Evolutionary conservation across 2,113 vertebrate genomes (phyloP).

Genomic region (Vulpes lagopus): DNA sequence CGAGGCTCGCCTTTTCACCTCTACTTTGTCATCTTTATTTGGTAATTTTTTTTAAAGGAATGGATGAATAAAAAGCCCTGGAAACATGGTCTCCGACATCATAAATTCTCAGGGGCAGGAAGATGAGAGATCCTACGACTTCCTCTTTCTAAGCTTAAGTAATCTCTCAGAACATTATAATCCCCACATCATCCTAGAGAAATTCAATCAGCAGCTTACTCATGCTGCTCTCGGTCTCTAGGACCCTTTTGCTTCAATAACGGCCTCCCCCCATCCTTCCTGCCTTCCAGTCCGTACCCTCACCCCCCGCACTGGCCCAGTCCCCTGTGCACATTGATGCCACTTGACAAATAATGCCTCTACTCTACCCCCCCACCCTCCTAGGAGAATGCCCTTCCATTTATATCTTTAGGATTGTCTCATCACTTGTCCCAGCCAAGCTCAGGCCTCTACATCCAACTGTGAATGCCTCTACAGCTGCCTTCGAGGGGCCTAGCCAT

Average conservation of each 20-base stretch:
- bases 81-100: not conserved
- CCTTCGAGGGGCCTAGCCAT: not conserved
- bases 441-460: constrained; percentile 27
- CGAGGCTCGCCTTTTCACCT: not conserved
- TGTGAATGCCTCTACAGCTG: constrained; percentile 45
- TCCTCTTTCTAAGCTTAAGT: constrained; percentile 67
- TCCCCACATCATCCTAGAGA: constrained; percentile 49
- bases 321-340: constrained; percentile 38
- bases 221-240: not conserved
- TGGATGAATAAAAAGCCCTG: not conserved
- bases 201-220: constrained; percentile 52
- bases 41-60: constrained; percentile 11
- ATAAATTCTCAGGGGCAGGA: constrained; percentile 46
- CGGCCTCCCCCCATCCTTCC: not conserved
- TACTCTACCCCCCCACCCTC: not conserved
- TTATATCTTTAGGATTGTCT: constrained; percentile 50
- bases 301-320: not conserved
- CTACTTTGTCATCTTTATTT: constrained; percentile 13
- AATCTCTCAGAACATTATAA: constrained; percentile 59
- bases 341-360: not conserved
- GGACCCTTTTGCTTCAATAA: not conserved
- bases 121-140: constrained; percentile 39
- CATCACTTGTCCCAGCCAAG: constrained; percentile 34
- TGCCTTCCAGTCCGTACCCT: not conserved
- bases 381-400: not conserved